Evolutionary conservation across 2,888 invertebrate genomes (phyloP), one percentile per base, ranked within the genome.

Genomic region (Agrochola circellaris): DNA sequence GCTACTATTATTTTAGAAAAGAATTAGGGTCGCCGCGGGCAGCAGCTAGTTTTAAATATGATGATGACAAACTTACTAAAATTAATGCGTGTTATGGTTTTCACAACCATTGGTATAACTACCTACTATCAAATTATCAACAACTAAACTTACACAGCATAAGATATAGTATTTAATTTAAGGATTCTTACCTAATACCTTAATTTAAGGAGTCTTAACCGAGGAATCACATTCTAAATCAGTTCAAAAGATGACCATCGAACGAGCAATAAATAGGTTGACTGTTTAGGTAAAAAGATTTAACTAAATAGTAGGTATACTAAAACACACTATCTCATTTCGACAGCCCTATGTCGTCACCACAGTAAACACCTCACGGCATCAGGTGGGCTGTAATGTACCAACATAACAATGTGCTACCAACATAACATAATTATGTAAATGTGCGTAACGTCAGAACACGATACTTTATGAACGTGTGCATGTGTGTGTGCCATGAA

Each of bases 301-400:
- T 0, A 20, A 64, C 13, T 20, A 23, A 34, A 74, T 26, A 73
- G 11, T 38, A 48, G 17, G 15, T 48, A 9, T 48, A 23, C 34
- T n/a, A 42, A 64, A 73, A 34, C 23, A 65, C 13, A 15, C 45
- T 60, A 64, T 64, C 48, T 70, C 54, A 58, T 74, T 74, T 51
- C n/a, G 86, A 72, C 82, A 88, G 69, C 84, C 86, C 82, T 86
- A 65, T 80, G 26, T 48, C 70, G 79, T 79, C 78, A 86, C 60
- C 67, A 76, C 86, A 83, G 90, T 90, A 92, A 93, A 93, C 94
- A 93, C 91, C 92, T 91, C 84, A 77, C 78, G 93, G 93, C 92
- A 92, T 93, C 94, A 94, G 91, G 91, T 90, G 91, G 85, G 83
- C 78, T 62, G 75, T 90, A 87, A 90, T 79, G 83, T 84, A 76